Base-by-base conservation (phyloP, 2,888 invertebrate genomes). In the Ornithoptera priamus region DNA sequence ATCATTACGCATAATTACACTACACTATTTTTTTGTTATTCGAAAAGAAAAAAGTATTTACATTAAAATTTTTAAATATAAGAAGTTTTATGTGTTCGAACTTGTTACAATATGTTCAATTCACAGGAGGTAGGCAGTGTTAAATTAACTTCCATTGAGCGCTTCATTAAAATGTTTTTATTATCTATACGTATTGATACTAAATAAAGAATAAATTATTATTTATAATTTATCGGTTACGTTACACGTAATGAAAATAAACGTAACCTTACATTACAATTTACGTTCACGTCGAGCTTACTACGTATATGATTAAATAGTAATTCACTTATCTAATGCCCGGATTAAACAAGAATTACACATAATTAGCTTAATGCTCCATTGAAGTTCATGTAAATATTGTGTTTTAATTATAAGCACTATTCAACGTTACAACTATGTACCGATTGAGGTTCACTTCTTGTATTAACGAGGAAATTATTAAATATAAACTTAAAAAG, bases 331-430 rank as follows among this genome's bases (percentile, higher is more conserved):
- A 64, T 39, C 18, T 64, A 53, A 42, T n/a, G 53, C 64, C 30
- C 53, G 53, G 68, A 68, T 64, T 53, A 64, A 68, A 68, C 68
- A 60, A 22, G 53, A 53, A 68, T 68, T 60, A 68, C 60, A 64
- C 50, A 30, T 63, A 63, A 68, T 68, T 42, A 68, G 20, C 15
- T 62, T 50, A 68, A 68, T 60, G 59, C 60, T 24, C 59, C 36
- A 68, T 64, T 64, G 68, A 60, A 22, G 50, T 53, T 68, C 57
- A 64, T 59, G 63, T 68, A 68, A 68, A 64, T 12, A 58, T 24
- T 24, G 57, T 22, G 57, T 24, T 58, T 57, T 5, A 58, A 58
- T 10, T 53, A n/a, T 53, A 18, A 53, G 18, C 8, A 53, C 4
- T 53, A 12, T 18, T 18, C 53, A 53, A 6, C 15, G 46, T 12